A percentile compares a stretch with the other conserved stretches of the same genome.
phyloP scores from a whole-genome alignment of 2,113 vertebrate genomes.

The Dunckerocampus dactyliophorus region DNA sequence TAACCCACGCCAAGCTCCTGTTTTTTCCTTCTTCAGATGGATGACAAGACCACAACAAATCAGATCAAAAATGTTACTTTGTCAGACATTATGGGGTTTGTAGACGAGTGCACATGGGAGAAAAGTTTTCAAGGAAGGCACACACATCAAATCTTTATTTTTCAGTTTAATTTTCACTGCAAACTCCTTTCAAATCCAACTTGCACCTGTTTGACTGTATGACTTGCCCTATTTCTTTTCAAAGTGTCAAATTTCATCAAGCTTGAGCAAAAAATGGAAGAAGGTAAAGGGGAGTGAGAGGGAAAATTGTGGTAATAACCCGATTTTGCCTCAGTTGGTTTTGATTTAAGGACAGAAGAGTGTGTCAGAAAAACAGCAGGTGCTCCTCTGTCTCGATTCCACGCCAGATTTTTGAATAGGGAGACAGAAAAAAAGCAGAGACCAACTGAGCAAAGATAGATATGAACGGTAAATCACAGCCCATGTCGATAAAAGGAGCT shows the following conservation, averaged over 20 bases:
- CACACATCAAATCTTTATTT: constrained; percentile 32
- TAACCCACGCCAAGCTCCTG: too few species aligned
- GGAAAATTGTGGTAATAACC: constrained; percentile 65
- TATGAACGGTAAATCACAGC: constrained; percentile 47
- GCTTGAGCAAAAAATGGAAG: constrained; percentile 49
- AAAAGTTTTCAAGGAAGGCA: neutral
- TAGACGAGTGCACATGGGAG: neutral
- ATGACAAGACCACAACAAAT: too few species aligned
- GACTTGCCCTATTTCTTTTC: constrained; percentile 46
- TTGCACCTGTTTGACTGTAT: constrained; percentile 28
- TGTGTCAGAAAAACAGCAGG: constrained; percentile 64
- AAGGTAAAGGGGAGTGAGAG: constrained; percentile 25
- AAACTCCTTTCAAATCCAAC: constrained; percentile 44
- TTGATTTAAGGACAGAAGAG: constrained; percentile 69
- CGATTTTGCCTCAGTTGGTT: constrained; percentile 64
- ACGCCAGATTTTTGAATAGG: constrained; percentile 53
- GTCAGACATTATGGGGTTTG: neutral
- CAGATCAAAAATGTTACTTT: too few species aligned
- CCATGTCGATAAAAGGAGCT: constrained; percentile 50
- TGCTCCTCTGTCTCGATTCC: constrained; percentile 50
- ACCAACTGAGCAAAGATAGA: constrained; percentile 51
- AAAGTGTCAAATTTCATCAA: constrained; percentile 56
- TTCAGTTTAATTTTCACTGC: constrained; percentile 39
- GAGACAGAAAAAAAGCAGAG: constrained; percentile 39
- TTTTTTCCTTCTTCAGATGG: too few species aligned